These are phyloP conservation scores for Auanema sp. DNA, from an alignment of 2,888 invertebrate species.

Conservation along the genomic window DNA sequence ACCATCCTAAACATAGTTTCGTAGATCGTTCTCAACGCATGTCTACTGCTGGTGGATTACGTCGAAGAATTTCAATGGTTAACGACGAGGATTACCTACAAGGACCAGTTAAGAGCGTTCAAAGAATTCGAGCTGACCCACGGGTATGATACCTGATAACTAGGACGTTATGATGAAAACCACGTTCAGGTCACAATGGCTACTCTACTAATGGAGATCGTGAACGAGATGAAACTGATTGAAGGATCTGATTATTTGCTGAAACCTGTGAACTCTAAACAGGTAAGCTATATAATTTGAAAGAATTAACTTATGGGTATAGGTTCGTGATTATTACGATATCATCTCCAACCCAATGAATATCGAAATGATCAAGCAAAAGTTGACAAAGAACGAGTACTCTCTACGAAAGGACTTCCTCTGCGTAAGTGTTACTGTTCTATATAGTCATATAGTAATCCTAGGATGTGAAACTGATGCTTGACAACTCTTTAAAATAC, in stretches of 20 bases:
- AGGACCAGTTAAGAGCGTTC: slow-evolving; percentile 73
- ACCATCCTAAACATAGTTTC: neutral
- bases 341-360: slow-evolving; percentile 94
- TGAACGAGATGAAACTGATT: slow-evolving; percentile 80
- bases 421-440: slow-evolving; percentile 2
- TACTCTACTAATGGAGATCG: slow-evolving; percentile 51
- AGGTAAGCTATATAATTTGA: slow-evolving; percentile 25
- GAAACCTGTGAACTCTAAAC: slow-evolving; percentile 88
- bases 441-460: slow-evolving; percentile 81
- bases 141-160: too few relatives aligned
- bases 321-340: slow-evolving; percentile 88
- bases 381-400: slow-evolving; percentile 72
- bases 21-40: slow-evolving; percentile 17
- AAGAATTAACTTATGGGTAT: neutral
- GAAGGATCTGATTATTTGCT: slow-evolving; percentile 86
- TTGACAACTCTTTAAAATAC: slow-evolving; percentile 81
- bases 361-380: slow-evolving; percentile 89
- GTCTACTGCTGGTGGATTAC: slow-evolving; percentile 22
- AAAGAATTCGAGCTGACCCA: slow-evolving; percentile 90
- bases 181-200: slow-evolving; percentile 44
- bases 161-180: too few relatives aligned
- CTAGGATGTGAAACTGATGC: slow-evolving; percentile 90
- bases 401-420: slow-evolving; percentile 73
- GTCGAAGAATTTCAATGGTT: slow-evolving; percentile 41
- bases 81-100: slow-evolving; percentile 60